These are phyloP conservation scores for Teleopsis dalmanni DNA, from an alignment of 1,140 invertebrate species.

Conservation along the genomic window DNA sequence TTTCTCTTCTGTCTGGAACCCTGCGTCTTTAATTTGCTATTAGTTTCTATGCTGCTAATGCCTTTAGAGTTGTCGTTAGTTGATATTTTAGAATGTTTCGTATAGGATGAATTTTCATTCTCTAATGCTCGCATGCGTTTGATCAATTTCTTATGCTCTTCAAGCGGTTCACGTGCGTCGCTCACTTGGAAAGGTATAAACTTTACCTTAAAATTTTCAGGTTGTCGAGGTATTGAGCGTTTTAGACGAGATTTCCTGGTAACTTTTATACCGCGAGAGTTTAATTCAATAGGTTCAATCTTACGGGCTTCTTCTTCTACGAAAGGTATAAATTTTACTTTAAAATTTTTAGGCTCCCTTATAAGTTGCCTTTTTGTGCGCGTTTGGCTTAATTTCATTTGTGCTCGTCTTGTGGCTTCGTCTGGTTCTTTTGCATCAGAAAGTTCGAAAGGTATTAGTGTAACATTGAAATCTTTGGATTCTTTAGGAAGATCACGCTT, in stretches of 20 bases:
- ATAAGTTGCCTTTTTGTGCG: too few relatives aligned
- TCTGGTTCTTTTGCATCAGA: slow-evolving; percentile 36
- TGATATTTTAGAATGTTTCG: too few relatives aligned
- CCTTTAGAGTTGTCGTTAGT: not conserved
- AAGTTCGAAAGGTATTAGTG: slow-evolving; percentile 35
- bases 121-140: slow-evolving; percentile 26
- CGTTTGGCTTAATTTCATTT: too few relatives aligned
- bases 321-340: slow-evolving; percentile 37
- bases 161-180: slow-evolving; percentile 34
- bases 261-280: not conserved
- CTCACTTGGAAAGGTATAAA: slow-evolving; percentile 36
- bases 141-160: slow-evolving; percentile 23
- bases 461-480: slow-evolving; percentile 33
- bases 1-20: slow-evolving; percentile 3
- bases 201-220: slow-evolving; percentile 25
- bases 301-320: slow-evolving; percentile 31
- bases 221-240: slow-evolving; percentile 1
- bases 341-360: too few relatives aligned
- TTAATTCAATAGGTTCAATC: slow-evolving; percentile 24
- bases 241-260: not conserved
- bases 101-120: slow-evolving; percentile 12
- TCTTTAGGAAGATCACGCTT: too few relatives aligned
- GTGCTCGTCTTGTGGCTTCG: not conserved
- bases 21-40: not conserved
- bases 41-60: not conserved